A percentile compares a stretch with the other conserved stretches of the same genome.
Conservation (phyloP, 2,888 invertebrate genomes). For the Idaea dimidiata region DNA sequence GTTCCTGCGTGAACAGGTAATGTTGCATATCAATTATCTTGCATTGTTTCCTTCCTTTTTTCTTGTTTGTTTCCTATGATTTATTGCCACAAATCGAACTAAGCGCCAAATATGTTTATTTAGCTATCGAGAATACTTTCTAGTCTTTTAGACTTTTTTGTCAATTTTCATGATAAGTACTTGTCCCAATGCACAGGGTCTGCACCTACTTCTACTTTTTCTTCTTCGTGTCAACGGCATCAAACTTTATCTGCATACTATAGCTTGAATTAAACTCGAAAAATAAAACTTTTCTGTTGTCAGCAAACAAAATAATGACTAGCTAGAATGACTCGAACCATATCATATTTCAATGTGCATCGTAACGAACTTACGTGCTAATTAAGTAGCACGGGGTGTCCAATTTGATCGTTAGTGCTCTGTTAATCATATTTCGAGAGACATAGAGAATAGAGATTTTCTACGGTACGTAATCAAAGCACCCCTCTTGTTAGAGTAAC, state of each 20-base stretch:
- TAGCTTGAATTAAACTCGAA: too few species aligned
- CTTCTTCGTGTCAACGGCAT: too few species aligned
- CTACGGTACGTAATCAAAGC: conserved; percentile 47
- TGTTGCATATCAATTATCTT: conserved; percentile 20
- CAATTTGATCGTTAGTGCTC: conserved; percentile 29
- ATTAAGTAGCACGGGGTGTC: conserved; percentile 23
- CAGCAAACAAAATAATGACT: not conserved
- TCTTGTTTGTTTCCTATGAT: conserved; percentile 10
- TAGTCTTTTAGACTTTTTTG: not conserved
- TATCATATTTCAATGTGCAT: conserved; percentile 6
- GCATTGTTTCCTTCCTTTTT: conserved; percentile 17
- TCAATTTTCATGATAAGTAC: not conserved
- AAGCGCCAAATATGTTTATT: not conserved
- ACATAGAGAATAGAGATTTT: conserved; percentile 37
- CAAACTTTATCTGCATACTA: too few species aligned
- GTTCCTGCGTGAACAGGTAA: conserved; percentile 15
- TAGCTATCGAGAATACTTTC: not conserved
- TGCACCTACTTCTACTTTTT: not conserved
- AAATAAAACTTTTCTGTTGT: too few species aligned
- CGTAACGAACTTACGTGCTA: conserved; percentile 15
- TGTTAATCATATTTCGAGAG: conserved; percentile 33
- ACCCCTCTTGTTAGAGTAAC: conserved; percentile 33
- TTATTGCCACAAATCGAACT: not conserved
- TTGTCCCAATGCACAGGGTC: not conserved
- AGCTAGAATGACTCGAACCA: not conserved